Conservation (phyloP, 1,140 invertebrate genomes). For the Dendrolimus punctatus region DNA sequence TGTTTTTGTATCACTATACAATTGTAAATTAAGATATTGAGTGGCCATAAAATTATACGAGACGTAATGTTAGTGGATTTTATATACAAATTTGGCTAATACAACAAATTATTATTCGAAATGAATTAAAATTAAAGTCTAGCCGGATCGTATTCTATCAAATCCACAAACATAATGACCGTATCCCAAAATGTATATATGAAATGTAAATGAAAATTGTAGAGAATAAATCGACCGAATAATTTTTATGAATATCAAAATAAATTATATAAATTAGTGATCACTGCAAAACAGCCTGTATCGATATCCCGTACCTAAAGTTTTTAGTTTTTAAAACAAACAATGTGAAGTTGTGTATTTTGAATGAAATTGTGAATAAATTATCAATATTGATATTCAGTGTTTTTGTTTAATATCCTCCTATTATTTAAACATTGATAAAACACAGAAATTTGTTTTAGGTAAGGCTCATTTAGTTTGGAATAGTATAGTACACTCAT, state of each 20-base stretch:
- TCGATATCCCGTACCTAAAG: constrained; percentile 65
- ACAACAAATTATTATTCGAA: constrained; percentile 3
- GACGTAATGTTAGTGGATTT: constrained; percentile 33
- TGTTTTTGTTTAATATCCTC: constrained; percentile 11
- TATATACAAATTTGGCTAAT: constrained; percentile 8
- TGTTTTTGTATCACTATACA: constrained; percentile 44
- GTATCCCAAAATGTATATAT: constrained; percentile 53
- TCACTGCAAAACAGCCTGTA: constrained; percentile 56
- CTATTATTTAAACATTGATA: too few species aligned
- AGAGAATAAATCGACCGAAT: constrained; percentile 39
- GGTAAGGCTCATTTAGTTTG: too few species aligned
- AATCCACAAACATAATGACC: constrained; percentile 26
- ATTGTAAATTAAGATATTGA: constrained; percentile 59
- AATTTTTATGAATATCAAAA: constrained; percentile 35
- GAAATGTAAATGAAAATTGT: constrained; percentile 57
- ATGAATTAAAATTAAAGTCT: not conserved
- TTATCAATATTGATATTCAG: constrained; percentile 70
- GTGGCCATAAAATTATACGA: constrained; percentile 56
- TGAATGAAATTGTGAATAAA: constrained; percentile 72
- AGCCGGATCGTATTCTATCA: not conserved
- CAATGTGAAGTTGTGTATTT: constrained; percentile 72
- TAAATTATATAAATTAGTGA: constrained; percentile 58
- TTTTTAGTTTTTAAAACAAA: constrained; percentile 69
- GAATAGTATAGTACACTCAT: too few species aligned
- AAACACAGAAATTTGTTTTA: too few species aligned